Base-by-base conservation (phyloP, 92 coral and sea anemone species). In the Isaurus tuberculatus region DNA sequence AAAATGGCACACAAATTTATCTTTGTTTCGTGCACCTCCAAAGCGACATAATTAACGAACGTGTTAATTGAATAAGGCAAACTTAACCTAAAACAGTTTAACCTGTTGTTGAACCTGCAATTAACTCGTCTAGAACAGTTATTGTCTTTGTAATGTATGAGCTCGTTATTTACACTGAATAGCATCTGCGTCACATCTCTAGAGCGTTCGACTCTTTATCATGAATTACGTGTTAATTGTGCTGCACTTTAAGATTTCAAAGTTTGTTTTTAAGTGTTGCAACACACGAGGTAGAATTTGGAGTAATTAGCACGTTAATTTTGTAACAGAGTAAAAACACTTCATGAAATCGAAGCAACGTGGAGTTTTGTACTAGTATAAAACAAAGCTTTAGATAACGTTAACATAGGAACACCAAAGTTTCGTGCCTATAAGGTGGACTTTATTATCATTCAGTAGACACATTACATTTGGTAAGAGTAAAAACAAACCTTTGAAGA, bases 401-500 rank as follows among this genome's bases (percentile, higher is more conserved):
- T 8, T 51, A 7, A 20, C 6, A 55, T 55, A 8, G 63, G n/a
- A 51, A n/a, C 60, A 51, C 6, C 17, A 51, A 20, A n/a, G 15
- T 51, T 51, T 19, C 20, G 22, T 36, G 42, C 3, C 42, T 36
- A n/a, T n/a, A n/a, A n/a, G 4, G 42, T 36, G 8, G 3, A 36
- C 4, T 8, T 8, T 2, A 7, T 40, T 40, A 40, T 7, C 0
- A 40, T 8, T 4, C 7, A 2, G 11, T 13, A 40, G 11, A 40
- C 46, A 7, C 42, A 36, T 3, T 36, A 36, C 8, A 36, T 40
- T 19, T 55, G 63, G n/a, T n/a, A 26, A 55, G 23, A 17, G n/a
- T 3, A 17, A 4, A 34, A 10, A 51, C 80, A 19, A 33, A 77
- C 82, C 51, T 81, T 90, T 27, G 86, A 16, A 13, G 82, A 78